Evolutionary conservation across 2,888 invertebrate genomes (phyloP).

Genomic region (Oscheius sp.): DNA sequence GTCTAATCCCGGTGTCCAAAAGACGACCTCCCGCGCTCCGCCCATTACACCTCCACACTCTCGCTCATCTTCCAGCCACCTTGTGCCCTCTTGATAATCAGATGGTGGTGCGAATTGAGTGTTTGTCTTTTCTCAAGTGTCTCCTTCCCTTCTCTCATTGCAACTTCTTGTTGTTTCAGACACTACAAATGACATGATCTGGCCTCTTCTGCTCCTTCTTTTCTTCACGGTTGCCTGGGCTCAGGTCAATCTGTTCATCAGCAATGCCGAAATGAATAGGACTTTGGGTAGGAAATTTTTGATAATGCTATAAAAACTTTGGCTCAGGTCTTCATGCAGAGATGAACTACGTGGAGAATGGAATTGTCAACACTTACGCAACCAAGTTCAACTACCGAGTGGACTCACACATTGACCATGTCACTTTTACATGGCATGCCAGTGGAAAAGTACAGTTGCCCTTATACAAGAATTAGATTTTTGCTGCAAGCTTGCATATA

Average conservation of each 20-base stretch:
- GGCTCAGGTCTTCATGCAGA: constrained; percentile 68
- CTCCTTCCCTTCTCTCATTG: background rate
- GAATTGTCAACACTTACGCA: constrained; percentile 67
- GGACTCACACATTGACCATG: constrained; percentile 61
- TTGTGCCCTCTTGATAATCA: constrained; percentile 24
- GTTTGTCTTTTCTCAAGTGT: constrained; percentile 29
- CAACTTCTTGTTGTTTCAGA: constrained; percentile 17
- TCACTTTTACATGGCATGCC: constrained; percentile 69
- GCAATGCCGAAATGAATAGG: constrained; percentile 69
- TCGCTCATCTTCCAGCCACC: constrained; percentile 11
- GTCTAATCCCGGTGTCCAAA: constrained; percentile 19
- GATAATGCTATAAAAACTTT: background rate
- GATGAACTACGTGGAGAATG: constrained; percentile 68
- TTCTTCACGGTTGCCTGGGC: background rate
- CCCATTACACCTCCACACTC: constrained; percentile 29
- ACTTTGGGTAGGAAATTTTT: constrained; percentile 63
- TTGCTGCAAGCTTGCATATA: background rate
- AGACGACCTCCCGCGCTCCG: constrained; percentile 6
- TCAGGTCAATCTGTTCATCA: constrained; percentile 68
- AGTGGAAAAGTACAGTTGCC: constrained; percentile 41
- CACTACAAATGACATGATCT: constrained; percentile 23
- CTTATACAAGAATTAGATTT: background rate
- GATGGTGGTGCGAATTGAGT: constrained; percentile 7
- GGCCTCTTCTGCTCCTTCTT: constrained; percentile 1
- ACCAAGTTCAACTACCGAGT: constrained; percentile 69